Conservation (phyloP, 2,888 invertebrate species). For the Sarcophaga carnaria region DNA sequence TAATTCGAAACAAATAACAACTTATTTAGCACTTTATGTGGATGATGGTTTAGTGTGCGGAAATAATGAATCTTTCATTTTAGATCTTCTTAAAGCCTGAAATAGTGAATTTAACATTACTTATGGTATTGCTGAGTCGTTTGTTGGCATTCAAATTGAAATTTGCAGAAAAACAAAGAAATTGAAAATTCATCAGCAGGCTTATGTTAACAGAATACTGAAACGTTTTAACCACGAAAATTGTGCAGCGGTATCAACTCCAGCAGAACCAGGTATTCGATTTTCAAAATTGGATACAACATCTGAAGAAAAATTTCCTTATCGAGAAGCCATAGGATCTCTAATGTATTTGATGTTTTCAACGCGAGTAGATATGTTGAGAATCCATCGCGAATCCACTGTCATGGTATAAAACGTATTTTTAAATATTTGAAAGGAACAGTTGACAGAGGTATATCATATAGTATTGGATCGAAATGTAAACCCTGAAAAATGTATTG, state of each 20-base stretch:
- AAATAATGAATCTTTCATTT: too few species aligned
- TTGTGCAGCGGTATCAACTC: slow-evolving; percentile 29
- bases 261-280: slow-evolving; percentile 34
- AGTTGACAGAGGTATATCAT: slow-evolving; percentile 27
- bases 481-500: slow-evolving; percentile 32
- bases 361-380: slow-evolving; percentile 45
- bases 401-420: slow-evolving; percentile 50
- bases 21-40: slow-evolving; percentile 61
- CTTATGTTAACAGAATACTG: slow-evolving; percentile 28
- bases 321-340: slow-evolving; percentile 53
- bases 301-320: slow-evolving; percentile 22
- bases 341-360: slow-evolving; percentile 49
- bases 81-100: slow-evolving; percentile 35
- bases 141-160: slow-evolving; percentile 44
- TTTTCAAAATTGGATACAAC: slow-evolving; percentile 14
- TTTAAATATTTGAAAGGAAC: slow-evolving; percentile 55
- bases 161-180: slow-evolving; percentile 15
- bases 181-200: slow-evolving; percentile 35
- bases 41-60: too few species aligned
- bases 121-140: slow-evolving; percentile 39
- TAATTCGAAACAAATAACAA: background rate
- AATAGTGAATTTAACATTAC: slow-evolving; percentile 39
- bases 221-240: slow-evolving; percentile 44
- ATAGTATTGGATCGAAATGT: background rate
- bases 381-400: slow-evolving; percentile 36